Evolutionary conservation across 2,888 invertebrate species (phyloP).

Genomic region (Oxytorus armatus): DNA sequence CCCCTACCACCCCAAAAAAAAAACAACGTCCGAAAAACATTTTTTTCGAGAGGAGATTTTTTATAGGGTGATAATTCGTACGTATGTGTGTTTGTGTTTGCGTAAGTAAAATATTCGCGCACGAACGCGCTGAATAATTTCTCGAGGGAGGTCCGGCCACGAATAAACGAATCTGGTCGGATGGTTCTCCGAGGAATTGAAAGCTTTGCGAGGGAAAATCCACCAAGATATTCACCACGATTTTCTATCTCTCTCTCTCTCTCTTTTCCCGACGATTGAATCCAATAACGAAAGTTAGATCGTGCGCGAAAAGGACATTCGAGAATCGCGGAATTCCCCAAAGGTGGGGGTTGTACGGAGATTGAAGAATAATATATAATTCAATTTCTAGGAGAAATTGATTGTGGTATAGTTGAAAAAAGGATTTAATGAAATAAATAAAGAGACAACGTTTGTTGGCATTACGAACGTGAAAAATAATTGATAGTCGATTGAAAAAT

Average conservation of each 20-base stretch:
- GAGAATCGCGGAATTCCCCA: slow-evolving; percentile 34
- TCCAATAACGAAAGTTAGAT: slow-evolving; percentile 64
- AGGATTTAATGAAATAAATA: slow-evolving; percentile 2
- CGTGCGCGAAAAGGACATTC: slow-evolving; percentile 62
- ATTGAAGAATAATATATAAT: slow-evolving; percentile 51
- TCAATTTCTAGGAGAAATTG: slow-evolving; percentile 33
- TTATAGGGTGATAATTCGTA: background rate
- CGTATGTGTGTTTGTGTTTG: background rate
- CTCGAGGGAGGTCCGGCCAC: slow-evolving; percentile 62
- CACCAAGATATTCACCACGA: slow-evolving; percentile 59
- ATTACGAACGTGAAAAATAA: slow-evolving; percentile 26
- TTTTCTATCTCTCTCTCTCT: slow-evolving; percentile 31
- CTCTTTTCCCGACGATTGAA: slow-evolving; percentile 57
- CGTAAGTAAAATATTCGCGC: slow-evolving; percentile 43
- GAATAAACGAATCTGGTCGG: slow-evolving; percentile 66
- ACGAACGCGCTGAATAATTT: slow-evolving; percentile 66
- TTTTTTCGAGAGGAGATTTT: slow-evolving; percentile 50
- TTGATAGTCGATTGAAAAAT: slow-evolving; percentile 25
- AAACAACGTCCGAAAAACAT: slow-evolving; percentile 82
- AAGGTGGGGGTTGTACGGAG: slow-evolving; percentile 8
- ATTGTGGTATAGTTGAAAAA: slow-evolving; percentile 1
- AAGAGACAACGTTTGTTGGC: background rate
- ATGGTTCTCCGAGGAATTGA: slow-evolving; percentile 66
- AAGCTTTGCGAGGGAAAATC: slow-evolving; percentile 57
- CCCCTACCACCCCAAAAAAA: slow-evolving; percentile 54